Evolutionary conservation across 2,888 invertebrate species (phyloP), one percentile per base, ranked within the genome.

Genomic region (Lathronympha strigana): DNA sequence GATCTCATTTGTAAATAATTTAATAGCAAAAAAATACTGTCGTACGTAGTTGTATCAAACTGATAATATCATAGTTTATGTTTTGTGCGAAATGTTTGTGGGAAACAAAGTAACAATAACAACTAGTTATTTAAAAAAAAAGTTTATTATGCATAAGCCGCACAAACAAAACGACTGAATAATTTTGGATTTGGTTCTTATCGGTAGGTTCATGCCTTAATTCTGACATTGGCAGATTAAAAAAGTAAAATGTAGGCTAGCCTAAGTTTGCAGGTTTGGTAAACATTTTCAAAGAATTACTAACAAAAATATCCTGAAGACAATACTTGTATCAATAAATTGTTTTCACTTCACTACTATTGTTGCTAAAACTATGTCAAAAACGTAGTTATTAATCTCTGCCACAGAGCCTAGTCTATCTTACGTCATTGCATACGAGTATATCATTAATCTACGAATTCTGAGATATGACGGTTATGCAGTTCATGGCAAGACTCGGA

Each of bases 81-180:
- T n/a, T n/a, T n/a, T n/a, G n/a, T n/a, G n/a, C n/a, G n/a, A n/a
- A n/a, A n/a, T n/a, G n/a, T n/a, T n/a, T n/a, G n/a, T 19, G n/a
- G 21, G 9, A 13, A 3, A 47, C n/a, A 47, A 23, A n/a, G 15
- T 13, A 36, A 15, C 36, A 38, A 21, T 21, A 21, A 21, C 9
- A 53, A 53, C 15, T 13, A n/a, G 15, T 21, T 4, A 36, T 36
- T 9, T 36, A n/a, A 36, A 36, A 15, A 50, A 28, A 36, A 36
- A 23, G 53, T 53, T 53, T 53, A 53, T 53, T 53, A n/a, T n/a
- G 36, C 53, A 23, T n/a, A 53, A 53, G 53, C 36, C 36, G 53
- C 33, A 23, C 53, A 36, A 53, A 51, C 33, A n/a, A n/a, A n/a
- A n/a, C n/a, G 17, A 51, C 21, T 53, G 9, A 9, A 38, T 36